phyloP scores from a whole-genome alignment of 2,888 invertebrate species.

The Chymomyza caudatula region DNA sequence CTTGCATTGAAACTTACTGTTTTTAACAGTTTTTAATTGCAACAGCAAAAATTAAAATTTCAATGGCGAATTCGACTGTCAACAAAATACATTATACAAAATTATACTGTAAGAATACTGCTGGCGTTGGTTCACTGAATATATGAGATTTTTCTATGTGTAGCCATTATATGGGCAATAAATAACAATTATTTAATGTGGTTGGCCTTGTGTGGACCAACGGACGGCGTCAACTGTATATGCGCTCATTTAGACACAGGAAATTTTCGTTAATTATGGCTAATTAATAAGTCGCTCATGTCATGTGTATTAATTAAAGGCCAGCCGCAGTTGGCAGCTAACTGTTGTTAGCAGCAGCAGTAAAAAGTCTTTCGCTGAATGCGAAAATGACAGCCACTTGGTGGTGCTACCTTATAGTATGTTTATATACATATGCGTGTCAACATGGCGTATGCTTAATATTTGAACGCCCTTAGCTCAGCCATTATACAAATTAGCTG shows the following conservation, averaged over 20 bases:
- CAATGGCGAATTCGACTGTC: too few species aligned
- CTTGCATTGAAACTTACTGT: too few species aligned
- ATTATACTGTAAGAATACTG: too few species aligned
- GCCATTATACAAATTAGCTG: neutral
- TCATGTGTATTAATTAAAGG: conserved; percentile 58
- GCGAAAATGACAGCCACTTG: conserved; percentile 27
- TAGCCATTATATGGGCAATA: conserved; percentile 40
- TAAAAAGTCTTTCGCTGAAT: neutral
- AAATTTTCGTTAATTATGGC: conserved; percentile 50
- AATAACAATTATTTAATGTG: conserved; percentile 54
- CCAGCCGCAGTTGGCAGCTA: neutral
- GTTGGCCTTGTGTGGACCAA: neutral
- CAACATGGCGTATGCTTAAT: neutral
- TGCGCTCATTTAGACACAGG: neutral
- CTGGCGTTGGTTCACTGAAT: too few species aligned
- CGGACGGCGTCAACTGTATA: neutral
- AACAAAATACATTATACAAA: too few species aligned
- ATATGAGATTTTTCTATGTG: too few species aligned
- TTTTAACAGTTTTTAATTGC: too few species aligned
- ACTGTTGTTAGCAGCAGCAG: neutral
- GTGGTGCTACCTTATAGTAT: neutral
- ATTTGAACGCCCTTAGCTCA: neutral
- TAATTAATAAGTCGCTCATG: conserved; percentile 38
- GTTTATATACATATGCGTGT: neutral
- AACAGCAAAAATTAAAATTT: too few species aligned